Percentiles rank a stretch among this genome's conserved stretches.
These are phyloP conservation scores for Chunga burmeisteri DNA, from an alignment of 2,113 vertebrate species.

Conservation along the genomic window DNA sequence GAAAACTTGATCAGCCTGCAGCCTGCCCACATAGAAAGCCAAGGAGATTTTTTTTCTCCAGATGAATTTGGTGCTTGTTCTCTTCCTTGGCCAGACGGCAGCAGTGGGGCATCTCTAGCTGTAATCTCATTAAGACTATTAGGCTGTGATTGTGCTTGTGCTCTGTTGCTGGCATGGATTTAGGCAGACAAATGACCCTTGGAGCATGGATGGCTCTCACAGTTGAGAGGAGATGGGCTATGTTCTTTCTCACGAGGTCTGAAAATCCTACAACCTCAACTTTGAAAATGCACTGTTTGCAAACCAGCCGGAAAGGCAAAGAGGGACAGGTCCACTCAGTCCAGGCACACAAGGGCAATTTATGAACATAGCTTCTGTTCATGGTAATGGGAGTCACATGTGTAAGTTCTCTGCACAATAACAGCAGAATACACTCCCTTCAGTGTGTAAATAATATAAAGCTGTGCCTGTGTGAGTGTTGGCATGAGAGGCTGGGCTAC, in stretches of 20 bases:
- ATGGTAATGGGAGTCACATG: constrained; percentile 5
- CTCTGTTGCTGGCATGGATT: neutral
- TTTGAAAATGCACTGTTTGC: neutral
- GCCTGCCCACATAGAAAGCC: neutral
- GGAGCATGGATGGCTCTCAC: neutral
- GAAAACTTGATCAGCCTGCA: neutral
- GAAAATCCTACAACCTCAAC: neutral
- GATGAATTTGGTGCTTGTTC: constrained; percentile 2
- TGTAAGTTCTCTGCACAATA: neutral
- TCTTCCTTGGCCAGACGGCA: neutral
- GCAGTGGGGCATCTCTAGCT: neutral
- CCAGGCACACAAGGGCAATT: neutral
- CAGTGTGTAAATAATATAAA: constrained; percentile 38
- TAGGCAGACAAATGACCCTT: neutral
- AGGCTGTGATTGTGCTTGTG: neutral
- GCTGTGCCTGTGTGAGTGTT: constrained; percentile 45
- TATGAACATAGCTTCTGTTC: neutral
- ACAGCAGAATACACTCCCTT: constrained; percentile 9
- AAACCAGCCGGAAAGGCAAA: neutral
- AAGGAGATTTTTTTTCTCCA: neutral
- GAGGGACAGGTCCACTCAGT: neutral
- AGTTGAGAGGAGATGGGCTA: neutral
- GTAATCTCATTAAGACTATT: constrained; percentile 17
- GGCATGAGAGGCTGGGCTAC: neutral
- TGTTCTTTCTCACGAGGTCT: neutral